Conservation (phyloP, 2,113 vertebrate genomes). For the Nannospalax galili region DNA sequence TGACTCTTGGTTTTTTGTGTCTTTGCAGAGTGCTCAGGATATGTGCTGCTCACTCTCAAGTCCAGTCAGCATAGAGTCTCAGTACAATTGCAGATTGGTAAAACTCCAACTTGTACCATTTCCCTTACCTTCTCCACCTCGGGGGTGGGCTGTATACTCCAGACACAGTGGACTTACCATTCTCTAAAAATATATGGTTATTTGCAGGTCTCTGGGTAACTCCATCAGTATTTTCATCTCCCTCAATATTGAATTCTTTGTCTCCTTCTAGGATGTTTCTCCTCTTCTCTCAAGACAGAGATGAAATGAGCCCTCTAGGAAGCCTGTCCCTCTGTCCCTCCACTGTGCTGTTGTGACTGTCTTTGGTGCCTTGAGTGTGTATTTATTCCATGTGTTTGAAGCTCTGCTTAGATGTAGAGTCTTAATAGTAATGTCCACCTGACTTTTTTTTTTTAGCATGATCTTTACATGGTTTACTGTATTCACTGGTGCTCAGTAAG, state of each 20-base stretch:
- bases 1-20: not conserved
- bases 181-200: not conserved
- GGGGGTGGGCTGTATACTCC: not conserved
- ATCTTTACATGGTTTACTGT: not conserved
- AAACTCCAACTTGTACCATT: not conserved
- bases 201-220: not conserved
- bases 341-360: not conserved
- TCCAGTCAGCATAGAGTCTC: not conserved
- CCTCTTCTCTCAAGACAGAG: not conserved
- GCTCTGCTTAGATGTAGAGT: not conserved
- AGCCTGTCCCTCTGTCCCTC: not conserved
- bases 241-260: not conserved
- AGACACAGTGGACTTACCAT: not conserved
- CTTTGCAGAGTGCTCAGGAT: too few relatives aligned
- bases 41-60: not conserved
- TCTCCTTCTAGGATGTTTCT: not conserved
- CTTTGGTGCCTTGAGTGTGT: not conserved
- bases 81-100: not conserved
- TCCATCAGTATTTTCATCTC: not conserved
- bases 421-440: not conserved
- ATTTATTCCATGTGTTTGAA: not conserved
- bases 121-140: not conserved
- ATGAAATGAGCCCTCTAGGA: not conserved
- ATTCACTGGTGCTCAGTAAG: not conserved
- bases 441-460: not conserved